phyloP scores from a whole-genome alignment of 2,113 vertebrate species.

The Alectura lathami region DNA sequence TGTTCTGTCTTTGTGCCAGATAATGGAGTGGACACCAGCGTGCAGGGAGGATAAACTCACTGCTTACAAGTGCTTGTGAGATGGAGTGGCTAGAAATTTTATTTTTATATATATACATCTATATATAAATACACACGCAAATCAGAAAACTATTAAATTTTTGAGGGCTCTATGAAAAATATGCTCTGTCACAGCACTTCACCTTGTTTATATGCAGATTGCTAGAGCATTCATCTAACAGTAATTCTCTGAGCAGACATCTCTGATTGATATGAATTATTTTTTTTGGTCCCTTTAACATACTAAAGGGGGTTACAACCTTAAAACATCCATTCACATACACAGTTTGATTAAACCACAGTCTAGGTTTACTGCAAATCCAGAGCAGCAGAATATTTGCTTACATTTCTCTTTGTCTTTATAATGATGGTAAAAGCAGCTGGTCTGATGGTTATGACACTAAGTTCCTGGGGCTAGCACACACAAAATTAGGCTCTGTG shows the following conservation, averaged over 20 bases:
- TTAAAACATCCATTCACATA: not conserved
- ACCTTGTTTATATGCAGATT: slow-evolving; percentile 54
- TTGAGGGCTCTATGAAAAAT: slow-evolving; percentile 38
- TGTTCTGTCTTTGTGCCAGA: slow-evolving; percentile 72
- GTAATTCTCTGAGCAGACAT: slow-evolving; percentile 27
- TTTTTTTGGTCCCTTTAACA: not conserved
- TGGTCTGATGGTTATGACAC: not conserved
- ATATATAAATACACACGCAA: slow-evolving; percentile 56
- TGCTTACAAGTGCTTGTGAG: slow-evolving; percentile 20
- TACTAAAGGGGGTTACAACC: not conserved
- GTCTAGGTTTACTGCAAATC: not conserved
- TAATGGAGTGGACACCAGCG: slow-evolving; percentile 22
- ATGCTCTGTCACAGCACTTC: slow-evolving; percentile 23
- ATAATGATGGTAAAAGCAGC: not conserved
- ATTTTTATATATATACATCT: not conserved
- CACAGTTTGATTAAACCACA: not conserved
- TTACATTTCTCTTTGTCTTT: not conserved
- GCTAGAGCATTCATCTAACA: slow-evolving; percentile 29
- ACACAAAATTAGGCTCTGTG: not conserved
- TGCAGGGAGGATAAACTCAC: slow-evolving; percentile 34
- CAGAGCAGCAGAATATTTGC: not conserved
- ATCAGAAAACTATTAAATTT: slow-evolving; percentile 41
- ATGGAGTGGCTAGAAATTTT: slow-evolving; percentile 15
- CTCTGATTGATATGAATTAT: slow-evolving; percentile 24
- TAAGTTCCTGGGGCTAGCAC: not conserved